Conservation (phyloP, 2,888 invertebrate genomes). For the Belgica antarctica region DNA sequence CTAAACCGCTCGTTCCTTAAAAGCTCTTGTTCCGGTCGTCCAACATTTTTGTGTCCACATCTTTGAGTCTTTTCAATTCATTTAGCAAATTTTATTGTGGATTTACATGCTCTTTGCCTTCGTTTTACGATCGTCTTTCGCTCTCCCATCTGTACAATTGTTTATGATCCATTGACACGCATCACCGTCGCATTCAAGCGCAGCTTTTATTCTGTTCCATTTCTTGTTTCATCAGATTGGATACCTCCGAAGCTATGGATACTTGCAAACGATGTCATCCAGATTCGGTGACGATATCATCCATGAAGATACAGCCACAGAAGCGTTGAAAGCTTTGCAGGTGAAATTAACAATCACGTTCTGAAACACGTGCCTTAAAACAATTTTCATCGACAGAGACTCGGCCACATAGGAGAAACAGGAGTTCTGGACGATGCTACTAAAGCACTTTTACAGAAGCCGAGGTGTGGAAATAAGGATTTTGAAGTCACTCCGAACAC, state of each 20-base stretch:
- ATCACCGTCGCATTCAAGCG: background rate
- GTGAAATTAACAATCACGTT: conserved; percentile 2
- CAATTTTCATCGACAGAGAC: background rate
- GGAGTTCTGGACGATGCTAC: conserved; percentile 31
- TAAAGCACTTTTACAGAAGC: background rate
- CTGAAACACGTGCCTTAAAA: background rate
- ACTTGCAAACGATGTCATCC: background rate
- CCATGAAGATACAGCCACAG: background rate
- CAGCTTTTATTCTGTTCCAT: background rate
- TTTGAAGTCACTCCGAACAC: background rate
- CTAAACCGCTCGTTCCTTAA: conserved; percentile 7
- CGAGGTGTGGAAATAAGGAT: conserved; percentile 24
- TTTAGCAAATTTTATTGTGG: conserved; percentile 26
- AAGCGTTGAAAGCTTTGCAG: background rate
- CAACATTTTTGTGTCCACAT: background rate
- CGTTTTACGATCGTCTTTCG: conserved; percentile 5
- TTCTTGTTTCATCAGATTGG: conserved; percentile 13
- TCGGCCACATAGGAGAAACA: background rate
- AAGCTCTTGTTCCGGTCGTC: conserved; percentile 7
- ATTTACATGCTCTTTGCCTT: conserved; percentile 31
- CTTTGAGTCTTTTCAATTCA: conserved; percentile 27
- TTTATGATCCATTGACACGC: conserved; percentile 29
- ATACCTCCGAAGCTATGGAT: conserved; percentile 7
- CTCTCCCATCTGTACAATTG: conserved; percentile 13
- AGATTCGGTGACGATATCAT: conserved; percentile 2